Evolutionary conservation across 2,888 invertebrate genomes (phyloP).

Genomic region (Eumerus sabulonum): DNA sequence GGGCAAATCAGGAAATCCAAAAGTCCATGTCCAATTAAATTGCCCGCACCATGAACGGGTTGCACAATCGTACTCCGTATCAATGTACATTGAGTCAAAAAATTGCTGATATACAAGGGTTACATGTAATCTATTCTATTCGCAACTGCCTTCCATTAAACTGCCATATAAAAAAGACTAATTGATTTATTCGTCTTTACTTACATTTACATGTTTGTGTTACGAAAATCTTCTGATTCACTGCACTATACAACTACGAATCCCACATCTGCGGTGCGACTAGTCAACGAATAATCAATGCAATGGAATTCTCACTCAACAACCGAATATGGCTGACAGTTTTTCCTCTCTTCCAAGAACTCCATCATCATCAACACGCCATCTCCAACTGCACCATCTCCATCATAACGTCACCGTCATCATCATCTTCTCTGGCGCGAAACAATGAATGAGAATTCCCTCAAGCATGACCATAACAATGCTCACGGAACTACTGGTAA

Average conservation of each 20-base stretch:
- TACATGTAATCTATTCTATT: no score
- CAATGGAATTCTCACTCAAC: slow-evolving; percentile 44
- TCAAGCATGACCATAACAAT: slow-evolving; percentile 62
- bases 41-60: background rate
- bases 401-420: background rate
- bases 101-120: no score
- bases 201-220: no score
- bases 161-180: no score
- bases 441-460: slow-evolving; percentile 65
- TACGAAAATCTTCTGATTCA: no score
- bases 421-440: slow-evolving; percentile 35
- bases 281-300: slow-evolving; percentile 22
- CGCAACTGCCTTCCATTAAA: no score
- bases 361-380: slow-evolving; percentile 3
- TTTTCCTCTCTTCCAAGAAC: slow-evolving; percentile 31
- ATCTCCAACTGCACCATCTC: slow-evolving; percentile 7
- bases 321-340: slow-evolving; percentile 53
- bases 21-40: slow-evolving; percentile 28
- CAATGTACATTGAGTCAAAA: no score
- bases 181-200: no score
- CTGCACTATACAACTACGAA: no score
- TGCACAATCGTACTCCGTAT: no score
- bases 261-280: no score
- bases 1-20: background rate
- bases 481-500: slow-evolving; percentile 5